phyloP scores from a whole-genome alignment of 2,113 vertebrate species.

The Sapayoa aenigma region DNA sequence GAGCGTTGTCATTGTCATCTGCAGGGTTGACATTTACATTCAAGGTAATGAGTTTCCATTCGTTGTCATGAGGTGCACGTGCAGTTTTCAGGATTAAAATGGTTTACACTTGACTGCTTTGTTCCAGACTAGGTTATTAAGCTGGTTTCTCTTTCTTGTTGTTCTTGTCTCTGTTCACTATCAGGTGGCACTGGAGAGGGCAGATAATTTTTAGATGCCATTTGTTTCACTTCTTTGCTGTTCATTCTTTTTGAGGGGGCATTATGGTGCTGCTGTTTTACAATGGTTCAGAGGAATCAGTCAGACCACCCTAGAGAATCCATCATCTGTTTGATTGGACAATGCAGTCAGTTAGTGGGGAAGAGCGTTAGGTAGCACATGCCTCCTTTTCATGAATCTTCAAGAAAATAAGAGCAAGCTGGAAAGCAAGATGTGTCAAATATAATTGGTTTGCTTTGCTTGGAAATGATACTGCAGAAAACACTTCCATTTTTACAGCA shows the following conservation, averaged over 20 bases:
- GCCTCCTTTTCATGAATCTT: neutral
- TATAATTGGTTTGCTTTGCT: neutral
- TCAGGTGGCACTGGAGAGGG: neutral
- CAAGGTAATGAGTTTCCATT: neutral
- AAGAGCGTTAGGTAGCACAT: neutral
- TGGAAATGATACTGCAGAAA: slow-evolving; percentile 5
- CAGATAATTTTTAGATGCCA: neutral
- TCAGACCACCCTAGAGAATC: neutral
- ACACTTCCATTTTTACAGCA: neutral
- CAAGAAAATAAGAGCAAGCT: neutral
- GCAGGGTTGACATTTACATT: slow-evolving; percentile 2
- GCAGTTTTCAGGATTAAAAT: neutral
- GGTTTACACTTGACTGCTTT: neutral
- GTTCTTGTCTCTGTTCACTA: neutral
- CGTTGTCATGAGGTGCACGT: neutral
- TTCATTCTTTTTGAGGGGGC: neutral
- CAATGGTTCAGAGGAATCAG: neutral
- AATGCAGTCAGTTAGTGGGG: neutral
- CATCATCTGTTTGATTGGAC: neutral
- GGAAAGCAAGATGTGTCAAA: neutral
- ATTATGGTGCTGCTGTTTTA: neutral
- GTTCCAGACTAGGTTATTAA: neutral
- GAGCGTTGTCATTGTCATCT: neutral
- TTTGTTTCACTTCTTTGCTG: neutral
- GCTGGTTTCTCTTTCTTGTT: neutral